Percentiles rank a stretch among this genome's conserved stretches.
phyloP scores from a whole-genome alignment of 2,888 invertebrate species.

The Antitype chi region DNA sequence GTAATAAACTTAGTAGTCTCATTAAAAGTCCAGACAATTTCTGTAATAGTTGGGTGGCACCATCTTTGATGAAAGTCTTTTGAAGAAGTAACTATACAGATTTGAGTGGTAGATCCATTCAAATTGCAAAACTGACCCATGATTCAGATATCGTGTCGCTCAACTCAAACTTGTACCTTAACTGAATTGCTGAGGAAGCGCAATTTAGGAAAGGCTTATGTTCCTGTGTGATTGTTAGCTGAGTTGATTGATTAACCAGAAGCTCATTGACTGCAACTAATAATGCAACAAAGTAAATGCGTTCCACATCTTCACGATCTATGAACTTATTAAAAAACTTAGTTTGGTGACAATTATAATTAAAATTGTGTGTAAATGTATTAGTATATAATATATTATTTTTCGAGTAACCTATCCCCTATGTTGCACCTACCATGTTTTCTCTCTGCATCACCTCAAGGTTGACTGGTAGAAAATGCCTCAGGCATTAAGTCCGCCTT shows the following conservation, averaged over 20 bases:
- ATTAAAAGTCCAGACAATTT: background rate
- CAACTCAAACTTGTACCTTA: background rate
- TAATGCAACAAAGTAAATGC: background rate
- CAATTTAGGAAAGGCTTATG: background rate
- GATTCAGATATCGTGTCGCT: background rate
- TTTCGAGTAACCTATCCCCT: too few species aligned
- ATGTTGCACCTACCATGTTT: too few species aligned
- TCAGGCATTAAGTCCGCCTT: too few species aligned
- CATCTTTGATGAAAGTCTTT: background rate
- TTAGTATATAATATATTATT: too few species aligned
- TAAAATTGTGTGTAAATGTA: too few species aligned
- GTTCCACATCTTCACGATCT: background rate
- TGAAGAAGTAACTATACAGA: background rate
- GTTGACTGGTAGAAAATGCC: too few species aligned
- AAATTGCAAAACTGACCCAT: background rate
- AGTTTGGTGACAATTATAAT: slow-evolving; percentile 15
- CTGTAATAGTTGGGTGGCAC: background rate
- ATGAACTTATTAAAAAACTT: slow-evolving; percentile 27
- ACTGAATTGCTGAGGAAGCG: background rate
- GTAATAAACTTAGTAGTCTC: background rate
- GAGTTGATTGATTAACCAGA: background rate
- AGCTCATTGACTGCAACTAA: background rate
- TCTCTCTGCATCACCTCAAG: too few species aligned
- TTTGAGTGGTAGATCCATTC: background rate
- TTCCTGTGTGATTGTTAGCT: too few species aligned